Base-by-base conservation (phyloP, 2,113 vertebrate species). In the Salminus brasiliensis region DNA sequence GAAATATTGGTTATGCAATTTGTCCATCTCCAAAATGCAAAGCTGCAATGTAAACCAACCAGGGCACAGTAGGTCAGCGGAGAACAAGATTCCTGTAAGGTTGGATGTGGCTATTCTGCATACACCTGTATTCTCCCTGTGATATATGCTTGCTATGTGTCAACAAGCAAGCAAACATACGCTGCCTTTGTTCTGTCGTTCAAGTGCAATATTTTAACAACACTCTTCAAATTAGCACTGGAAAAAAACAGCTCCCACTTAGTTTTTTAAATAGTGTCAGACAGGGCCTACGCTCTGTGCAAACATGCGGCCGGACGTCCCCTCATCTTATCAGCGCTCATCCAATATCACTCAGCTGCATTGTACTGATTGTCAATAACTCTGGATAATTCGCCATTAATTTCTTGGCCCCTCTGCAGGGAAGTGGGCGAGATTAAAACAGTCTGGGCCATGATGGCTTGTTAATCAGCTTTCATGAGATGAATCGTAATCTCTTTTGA, bases 401-500 rank as follows among this genome's bases (percentile, higher is more conserved):
- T 74, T 78, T 74, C 49, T 49, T 43, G 62, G 34, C 15, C 43
- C 63, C 36, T 66, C 29, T 39, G 45, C 66, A 9, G 16, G 41
- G 59, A 74, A 78, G 66, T 5, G 30, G 65, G 41, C 18, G 11
- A 66, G 79, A 82, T 72, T 82, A 72, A 84, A 80, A 80, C 49
- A 74, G 66, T 79, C 49, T 65, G 45, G 59, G 72, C 39, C 25
- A 62, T 66, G 45, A 30, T 39, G 73, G 76, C 75, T 39, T 75
- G 71, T 78, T 75, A 81, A 83, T 83, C 75, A 78, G 78, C 78
- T 85, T 83, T 83, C 81, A 71, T 60, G 67, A 45, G 34, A 85
- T 85, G 77, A 85, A 85, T 82, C 76, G 69, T 84, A 84, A 78
- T 68, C 80, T 79, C 66, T 59, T 80, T 73, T 68, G 80, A 84